Percentiles rank a stretch among this genome's conserved stretches.
Conservation (phyloP, 2,797 vertebrate species). For the Malurus splendens region DNA sequence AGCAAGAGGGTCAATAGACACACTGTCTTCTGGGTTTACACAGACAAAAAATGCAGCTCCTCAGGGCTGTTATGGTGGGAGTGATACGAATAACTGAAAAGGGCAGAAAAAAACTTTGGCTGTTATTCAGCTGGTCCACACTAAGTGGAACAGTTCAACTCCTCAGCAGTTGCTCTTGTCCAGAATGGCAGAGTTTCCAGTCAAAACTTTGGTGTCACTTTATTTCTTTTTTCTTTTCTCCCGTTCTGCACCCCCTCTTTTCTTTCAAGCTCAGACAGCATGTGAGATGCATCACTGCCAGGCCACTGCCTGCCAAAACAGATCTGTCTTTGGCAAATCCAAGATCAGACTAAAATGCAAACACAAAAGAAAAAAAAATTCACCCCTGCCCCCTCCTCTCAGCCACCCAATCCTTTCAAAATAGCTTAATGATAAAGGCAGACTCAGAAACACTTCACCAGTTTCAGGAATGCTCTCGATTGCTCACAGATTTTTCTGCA, state of each 20-base stretch:
- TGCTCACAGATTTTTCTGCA: constrained; percentile 15
- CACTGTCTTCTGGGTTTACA: constrained; percentile 51
- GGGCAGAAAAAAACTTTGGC: constrained; percentile 41
- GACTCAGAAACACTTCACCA: constrained; percentile 52
- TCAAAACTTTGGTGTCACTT: constrained; percentile 7
- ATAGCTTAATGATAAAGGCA: constrained; percentile 67
- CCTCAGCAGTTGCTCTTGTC: background rate
- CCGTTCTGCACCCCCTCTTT: background rate
- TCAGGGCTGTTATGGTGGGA: constrained; percentile 28
- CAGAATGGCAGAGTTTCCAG: constrained; percentile 41
- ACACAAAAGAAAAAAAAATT: background rate
- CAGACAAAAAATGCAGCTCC: constrained; percentile 47
- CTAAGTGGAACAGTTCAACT: constrained; percentile 7
- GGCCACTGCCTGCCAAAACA: constrained; percentile 48
- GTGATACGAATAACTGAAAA: constrained; percentile 48
- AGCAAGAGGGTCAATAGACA: constrained; percentile 44
- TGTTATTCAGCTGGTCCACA: background rate
- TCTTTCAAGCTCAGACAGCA: constrained; percentile 2
- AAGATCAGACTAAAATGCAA: constrained; percentile 37
- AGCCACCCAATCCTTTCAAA: constrained; percentile 36
- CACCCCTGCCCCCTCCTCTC: background rate
- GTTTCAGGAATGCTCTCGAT: constrained; percentile 51
- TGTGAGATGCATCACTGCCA: constrained; percentile 45
- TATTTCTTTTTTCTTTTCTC: background rate
- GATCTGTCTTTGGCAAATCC: constrained; percentile 53